Base-by-base conservation (phyloP, 2,797 vertebrate genomes). In the Alcedo atthis region DNA sequence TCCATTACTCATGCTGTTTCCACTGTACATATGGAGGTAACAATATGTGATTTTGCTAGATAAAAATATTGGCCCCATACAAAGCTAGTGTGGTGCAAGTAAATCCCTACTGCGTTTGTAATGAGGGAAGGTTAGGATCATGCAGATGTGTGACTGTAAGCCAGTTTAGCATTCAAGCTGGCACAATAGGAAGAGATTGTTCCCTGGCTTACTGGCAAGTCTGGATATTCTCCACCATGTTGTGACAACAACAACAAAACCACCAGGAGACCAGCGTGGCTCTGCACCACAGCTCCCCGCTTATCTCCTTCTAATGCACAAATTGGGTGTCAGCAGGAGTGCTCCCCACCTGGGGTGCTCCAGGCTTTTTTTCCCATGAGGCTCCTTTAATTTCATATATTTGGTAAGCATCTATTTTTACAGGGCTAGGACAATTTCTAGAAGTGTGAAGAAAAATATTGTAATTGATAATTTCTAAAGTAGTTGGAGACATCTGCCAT, bases 1-100 rank as follows among this genome's bases (percentile, higher is more conserved):
- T 97, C 96, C 88, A 96, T 97, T 97, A 94, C 92, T 97, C 97
- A 88, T 81, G 97, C 97, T 97, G 97, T 96, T 98, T 94, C 94
- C 91, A 25, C 96, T 91, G 96, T 97, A 96, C 89, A 93, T 95
- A 91, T 69, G 76, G 94, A 97, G 96, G 97, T 96, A 96, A 97
- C 96, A 97, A 96, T 87, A 81, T 97, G 95, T 95, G 97, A 96
- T 97, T 98, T 97, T 88, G 92, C 90, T 95, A 96, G 97, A 97
- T 97, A 95, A 97, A 97, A 97, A 96, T 96, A 95, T 92, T 94
- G 96, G 94, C 97, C 90, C 77, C 97, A 95, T 85, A 96, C 96
- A 77, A 54, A 24, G 96, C 89, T 87, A 92, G 85, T 53, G 18
- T 90, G 94, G 95, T 76, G 91, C 94, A 95, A 95, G 95, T 93